A percentile compares a stretch with the other conserved stretches of the same genome.
Conservation (phyloP, 2,797 vertebrate genomes). For the Babyrousa celebensis region DNA sequence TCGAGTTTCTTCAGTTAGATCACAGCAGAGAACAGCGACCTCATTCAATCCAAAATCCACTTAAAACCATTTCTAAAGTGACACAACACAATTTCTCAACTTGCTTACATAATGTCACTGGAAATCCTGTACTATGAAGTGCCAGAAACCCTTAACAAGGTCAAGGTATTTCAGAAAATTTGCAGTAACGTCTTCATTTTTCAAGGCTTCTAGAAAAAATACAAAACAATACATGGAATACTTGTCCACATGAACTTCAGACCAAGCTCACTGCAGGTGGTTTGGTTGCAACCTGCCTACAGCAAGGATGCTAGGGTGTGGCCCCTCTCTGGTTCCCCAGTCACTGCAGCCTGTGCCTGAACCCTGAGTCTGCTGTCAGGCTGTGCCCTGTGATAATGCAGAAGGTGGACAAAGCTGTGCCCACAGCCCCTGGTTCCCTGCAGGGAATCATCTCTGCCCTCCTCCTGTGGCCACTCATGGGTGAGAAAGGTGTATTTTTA, state of each 20-base stretch:
- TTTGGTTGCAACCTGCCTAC: neutral
- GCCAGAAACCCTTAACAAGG: neutral
- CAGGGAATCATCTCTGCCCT: neutral
- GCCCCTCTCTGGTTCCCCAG: no score
- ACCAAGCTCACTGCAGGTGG: neutral
- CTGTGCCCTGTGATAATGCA: neutral
- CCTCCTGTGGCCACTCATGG: neutral
- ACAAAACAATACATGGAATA: neutral
- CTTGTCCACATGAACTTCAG: neutral
- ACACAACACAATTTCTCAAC: neutral
- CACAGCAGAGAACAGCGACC: neutral
- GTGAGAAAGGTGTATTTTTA: neutral
- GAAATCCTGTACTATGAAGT: neutral
- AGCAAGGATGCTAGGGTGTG: neutral
- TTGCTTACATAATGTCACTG: neutral
- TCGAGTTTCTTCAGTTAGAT: neutral
- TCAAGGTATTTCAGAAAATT: neutral
- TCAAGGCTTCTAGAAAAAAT: neutral
- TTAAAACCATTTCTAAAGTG: neutral
- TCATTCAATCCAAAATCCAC: neutral
- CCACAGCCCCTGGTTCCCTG: neutral
- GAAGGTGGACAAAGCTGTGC: neutral
- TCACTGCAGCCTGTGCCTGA: no score
- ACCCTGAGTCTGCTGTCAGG: neutral
- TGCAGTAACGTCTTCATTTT: neutral